Percentiles rank a stretch among this genome's conserved stretches.
Conservation (phyloP, 2,113 vertebrate species). For the Pedetes capensis region DNA sequence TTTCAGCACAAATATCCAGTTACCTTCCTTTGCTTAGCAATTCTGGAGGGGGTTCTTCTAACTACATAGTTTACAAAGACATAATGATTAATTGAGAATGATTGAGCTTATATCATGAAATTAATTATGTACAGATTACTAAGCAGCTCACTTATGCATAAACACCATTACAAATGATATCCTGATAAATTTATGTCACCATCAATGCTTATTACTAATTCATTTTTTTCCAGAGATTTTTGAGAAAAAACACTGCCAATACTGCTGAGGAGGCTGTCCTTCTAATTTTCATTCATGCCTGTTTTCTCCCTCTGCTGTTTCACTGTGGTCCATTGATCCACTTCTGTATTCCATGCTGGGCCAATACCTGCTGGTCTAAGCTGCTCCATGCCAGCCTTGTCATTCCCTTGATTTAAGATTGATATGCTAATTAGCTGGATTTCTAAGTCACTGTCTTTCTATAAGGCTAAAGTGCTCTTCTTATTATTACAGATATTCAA, state of each 20-base stretch:
- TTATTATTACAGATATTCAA: not conserved
- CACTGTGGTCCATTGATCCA: not conserved
- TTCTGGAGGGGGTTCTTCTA: not conserved
- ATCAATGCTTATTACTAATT: not conserved
- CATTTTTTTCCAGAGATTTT: not conserved
- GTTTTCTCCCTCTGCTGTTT: slow-evolving; percentile 12
- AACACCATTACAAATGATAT: slow-evolving; percentile 17
- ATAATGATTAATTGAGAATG: slow-evolving; percentile 38
- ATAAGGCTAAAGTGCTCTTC: not conserved
- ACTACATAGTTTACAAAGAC: slow-evolving; percentile 45
- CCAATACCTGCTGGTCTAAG: not conserved
- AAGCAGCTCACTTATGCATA: slow-evolving; percentile 16
- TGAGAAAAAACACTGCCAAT: not conserved
- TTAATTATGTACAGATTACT: slow-evolving; percentile 53
- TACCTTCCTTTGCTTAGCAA: slow-evolving; percentile 1
- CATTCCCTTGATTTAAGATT: slow-evolving; percentile 34
- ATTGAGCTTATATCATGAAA: not conserved
- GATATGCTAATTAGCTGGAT: not conserved
- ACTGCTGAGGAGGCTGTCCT: not conserved
- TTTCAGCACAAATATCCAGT: slow-evolving; percentile 9
- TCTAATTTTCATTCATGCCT: not conserved
- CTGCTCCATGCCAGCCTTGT: not conserved
- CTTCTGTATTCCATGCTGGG: not conserved
- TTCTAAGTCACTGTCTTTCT: not conserved
- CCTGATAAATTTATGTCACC: not conserved